A percentile compares a stretch with the other conserved stretches of the same genome.
Evolutionary conservation across 2,888 invertebrate genomes (phyloP).

Genomic region (Deilephila porcellus): DNA sequence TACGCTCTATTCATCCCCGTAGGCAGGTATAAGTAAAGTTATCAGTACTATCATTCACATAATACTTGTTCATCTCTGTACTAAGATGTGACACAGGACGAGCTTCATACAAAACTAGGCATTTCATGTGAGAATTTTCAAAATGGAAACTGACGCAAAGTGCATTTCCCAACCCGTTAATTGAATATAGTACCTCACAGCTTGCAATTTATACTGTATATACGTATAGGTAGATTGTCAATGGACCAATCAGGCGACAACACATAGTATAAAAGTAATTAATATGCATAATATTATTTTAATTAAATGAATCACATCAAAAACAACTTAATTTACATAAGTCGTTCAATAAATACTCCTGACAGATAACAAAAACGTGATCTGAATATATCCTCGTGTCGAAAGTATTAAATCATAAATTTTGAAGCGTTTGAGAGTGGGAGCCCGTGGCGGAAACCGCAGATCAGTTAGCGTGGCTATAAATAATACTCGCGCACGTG

Average conservation of each 20-base stretch:
- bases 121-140: too few species aligned
- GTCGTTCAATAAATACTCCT: background rate
- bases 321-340: slow-evolving; percentile 15
- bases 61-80: too few species aligned
- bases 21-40: too few species aligned
- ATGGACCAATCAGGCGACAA: background rate
- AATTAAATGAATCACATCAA: background rate
- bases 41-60: too few species aligned
- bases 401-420: slow-evolving; percentile 16
- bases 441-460: slow-evolving; percentile 35
- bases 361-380: background rate
- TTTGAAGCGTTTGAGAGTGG: slow-evolving; percentile 11
- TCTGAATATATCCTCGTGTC: slow-evolving; percentile 8
- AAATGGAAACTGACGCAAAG: background rate
- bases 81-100: too few species aligned
- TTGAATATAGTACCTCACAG: background rate
- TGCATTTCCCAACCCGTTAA: background rate
- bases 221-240: background rate
- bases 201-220: background rate
- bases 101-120: too few species aligned
- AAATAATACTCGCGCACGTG: slow-evolving; percentile 38
- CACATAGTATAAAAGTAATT: background rate
- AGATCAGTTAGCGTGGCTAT: slow-evolving; percentile 30
- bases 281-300: background rate
- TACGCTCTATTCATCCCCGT: too few species aligned